Base-by-base conservation (phyloP, 2,113 vertebrate species). In the Xenopus laevis region DNA sequence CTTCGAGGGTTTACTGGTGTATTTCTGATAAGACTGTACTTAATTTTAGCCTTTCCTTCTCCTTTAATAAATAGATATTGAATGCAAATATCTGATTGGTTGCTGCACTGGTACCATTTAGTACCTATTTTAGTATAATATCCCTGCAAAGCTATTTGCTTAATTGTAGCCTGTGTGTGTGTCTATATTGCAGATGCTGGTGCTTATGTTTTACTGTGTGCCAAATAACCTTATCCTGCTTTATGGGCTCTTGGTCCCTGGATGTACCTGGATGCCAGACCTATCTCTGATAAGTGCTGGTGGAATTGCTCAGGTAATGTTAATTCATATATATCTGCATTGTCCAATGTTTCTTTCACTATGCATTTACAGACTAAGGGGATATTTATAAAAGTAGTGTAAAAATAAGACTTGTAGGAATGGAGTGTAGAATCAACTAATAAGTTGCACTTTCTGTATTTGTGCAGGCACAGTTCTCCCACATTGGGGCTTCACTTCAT, bases 401-500 rank as follows among this genome's bases (percentile, higher is more conserved):
- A 40, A 23, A 21, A 60, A 21, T 27, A 11, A 30, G 8, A 13
- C 59, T 61, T 27, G 2, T 16, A 27, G n/a, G 27, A 30, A 52
- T 17, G 23, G 23, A 4, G 33, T 9, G 8, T 40, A 40, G 8
- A 40, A 4, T 40, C 33, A 40, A 40, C 33, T 40, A 40, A 9
- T 9, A 40, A 7, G 33, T 40, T 5, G 33, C 6, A 40, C 33
- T 40, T 77, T 64, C 78, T 65, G 70, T 71, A 67, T 71, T 66
- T 69, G 61, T 79, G 79, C 84, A 98, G 96, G 95, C 94, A 70
- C 96, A 98, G 78, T 98, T 98, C 81, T 93, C 91, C 79, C 94
- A 98, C 77, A 94, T 95, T 5, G 94, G 95, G 64, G 95, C 95
- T 11, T 98, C 96, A 79, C 93, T 98, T 60, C 96, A 98, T 81